phyloP scores from a whole-genome alignment of 2,113 vertebrate genomes.

The Alligator sinensis region DNA sequence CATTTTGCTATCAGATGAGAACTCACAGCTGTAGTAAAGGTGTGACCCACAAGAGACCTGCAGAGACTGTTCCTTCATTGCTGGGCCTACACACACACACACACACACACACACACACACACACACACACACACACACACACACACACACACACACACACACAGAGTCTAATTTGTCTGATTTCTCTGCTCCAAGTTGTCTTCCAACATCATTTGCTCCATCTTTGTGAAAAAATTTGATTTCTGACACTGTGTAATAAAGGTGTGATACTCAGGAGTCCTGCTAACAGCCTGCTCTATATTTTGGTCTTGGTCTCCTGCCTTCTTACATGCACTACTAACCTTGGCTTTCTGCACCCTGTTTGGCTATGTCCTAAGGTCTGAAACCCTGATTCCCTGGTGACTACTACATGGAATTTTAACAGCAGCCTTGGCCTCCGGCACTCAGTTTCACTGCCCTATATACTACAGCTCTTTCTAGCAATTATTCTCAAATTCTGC shows the following conservation, averaged over 20 bases:
- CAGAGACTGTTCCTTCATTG: accelerated
- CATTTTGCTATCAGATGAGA: accelerated
- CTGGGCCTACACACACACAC: accelerated
- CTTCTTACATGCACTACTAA: background rate
- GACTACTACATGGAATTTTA: background rate
- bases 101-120: too few relatives aligned
- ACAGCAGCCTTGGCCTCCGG: background rate
- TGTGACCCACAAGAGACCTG: background rate
- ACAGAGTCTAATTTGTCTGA: accelerated
- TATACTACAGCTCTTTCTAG: background rate
- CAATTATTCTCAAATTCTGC: background rate
- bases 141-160: too few relatives aligned
- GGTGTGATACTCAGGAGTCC: background rate
- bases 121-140: too few relatives aligned
- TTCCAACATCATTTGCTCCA: background rate
- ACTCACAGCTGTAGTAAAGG: background rate
- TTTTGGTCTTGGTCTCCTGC: background rate
- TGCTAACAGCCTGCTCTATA: background rate
- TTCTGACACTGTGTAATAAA: background rate
- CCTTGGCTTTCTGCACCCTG: background rate
- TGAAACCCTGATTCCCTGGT: background rate
- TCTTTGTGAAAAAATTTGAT: background rate
- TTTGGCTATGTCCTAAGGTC: background rate
- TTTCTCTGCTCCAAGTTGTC: background rate
- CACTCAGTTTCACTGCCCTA: background rate